Conservation (phyloP, 2,888 invertebrate species). For the Caenorhabditis wallacei region DNA sequence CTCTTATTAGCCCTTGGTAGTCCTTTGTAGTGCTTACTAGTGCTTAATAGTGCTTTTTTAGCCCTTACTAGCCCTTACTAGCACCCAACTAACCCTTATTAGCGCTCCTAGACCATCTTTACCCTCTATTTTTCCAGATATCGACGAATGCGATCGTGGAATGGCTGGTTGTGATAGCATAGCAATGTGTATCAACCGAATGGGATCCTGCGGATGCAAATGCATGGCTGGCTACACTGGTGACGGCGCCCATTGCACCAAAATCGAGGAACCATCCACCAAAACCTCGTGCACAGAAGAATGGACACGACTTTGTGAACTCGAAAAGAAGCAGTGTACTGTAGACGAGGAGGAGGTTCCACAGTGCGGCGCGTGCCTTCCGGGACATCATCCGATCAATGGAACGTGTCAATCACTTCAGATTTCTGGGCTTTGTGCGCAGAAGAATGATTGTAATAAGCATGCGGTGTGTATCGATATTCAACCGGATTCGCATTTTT, state of each 20-base stretch:
- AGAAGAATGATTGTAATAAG: slow-evolving; percentile 78
- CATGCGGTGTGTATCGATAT: slow-evolving; percentile 82
- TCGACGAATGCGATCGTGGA: slow-evolving; percentile 76
- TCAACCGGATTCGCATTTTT: slow-evolving; percentile 84
- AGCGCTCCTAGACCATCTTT: too few species aligned
- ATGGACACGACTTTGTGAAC: slow-evolving; percentile 77
- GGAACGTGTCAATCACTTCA: slow-evolving; percentile 78
- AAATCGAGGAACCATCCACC: slow-evolving; percentile 26
- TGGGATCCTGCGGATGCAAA: slow-evolving; percentile 89
- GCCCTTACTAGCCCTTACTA: too few species aligned
- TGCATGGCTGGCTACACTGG: slow-evolving; percentile 86
- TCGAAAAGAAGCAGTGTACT: slow-evolving; percentile 80
- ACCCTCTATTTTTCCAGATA: slow-evolving; percentile 67
- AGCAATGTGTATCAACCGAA: slow-evolving; percentile 76
- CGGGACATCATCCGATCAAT: slow-evolving; percentile 79
- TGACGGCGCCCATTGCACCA: slow-evolving; percentile 73
- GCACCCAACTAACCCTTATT: too few species aligned
- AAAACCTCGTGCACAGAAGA: slow-evolving; percentile 73
- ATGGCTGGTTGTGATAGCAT: slow-evolving; percentile 74
- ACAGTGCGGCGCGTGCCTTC: slow-evolving; percentile 80
- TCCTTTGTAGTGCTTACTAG: too few species aligned
- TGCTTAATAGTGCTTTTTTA: too few species aligned
- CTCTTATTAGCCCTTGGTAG: too few species aligned
- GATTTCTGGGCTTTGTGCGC: slow-evolving; percentile 76
- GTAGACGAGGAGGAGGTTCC: slow-evolving; percentile 81